phyloP scores from a whole-genome alignment of 1,140 invertebrate genomes.

The Brachionus sp. region DNA sequence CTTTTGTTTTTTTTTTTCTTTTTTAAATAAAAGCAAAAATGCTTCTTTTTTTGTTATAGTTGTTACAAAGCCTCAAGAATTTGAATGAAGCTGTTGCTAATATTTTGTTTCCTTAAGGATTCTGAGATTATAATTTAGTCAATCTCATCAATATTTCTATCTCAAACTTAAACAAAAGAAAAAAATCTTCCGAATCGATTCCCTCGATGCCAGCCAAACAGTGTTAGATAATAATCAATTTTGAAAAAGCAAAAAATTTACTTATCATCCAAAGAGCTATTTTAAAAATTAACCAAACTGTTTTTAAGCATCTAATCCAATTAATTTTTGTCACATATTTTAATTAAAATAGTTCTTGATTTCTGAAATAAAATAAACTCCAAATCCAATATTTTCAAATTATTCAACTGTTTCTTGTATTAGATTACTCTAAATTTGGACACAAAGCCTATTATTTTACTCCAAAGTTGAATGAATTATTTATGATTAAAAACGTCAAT shows the following conservation, averaged over 20 bases:
- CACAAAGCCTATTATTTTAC: background rate
- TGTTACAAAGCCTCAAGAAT: background rate
- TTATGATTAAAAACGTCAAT: background rate
- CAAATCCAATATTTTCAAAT: background rate
- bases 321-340: background rate
- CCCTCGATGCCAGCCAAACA: background rate
- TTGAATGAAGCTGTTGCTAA: background rate
- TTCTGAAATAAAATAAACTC: background rate
- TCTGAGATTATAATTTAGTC: background rate
- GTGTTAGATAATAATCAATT: background rate
- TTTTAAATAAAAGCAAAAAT: background rate
- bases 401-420: background rate
- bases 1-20: background rate
- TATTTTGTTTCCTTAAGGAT: background rate
- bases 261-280: background rate
- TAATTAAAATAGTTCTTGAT: background rate
- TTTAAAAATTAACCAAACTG: background rate
- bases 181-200: background rate
- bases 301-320: background rate
- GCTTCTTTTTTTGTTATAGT: background rate
- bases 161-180: background rate
- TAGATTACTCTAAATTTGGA: background rate
- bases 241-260: background rate
- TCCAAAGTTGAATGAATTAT: background rate
- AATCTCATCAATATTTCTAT: background rate